Base-by-base conservation (phyloP, 2,797 vertebrate species). In the Scomberomorus guttatus region DNA sequence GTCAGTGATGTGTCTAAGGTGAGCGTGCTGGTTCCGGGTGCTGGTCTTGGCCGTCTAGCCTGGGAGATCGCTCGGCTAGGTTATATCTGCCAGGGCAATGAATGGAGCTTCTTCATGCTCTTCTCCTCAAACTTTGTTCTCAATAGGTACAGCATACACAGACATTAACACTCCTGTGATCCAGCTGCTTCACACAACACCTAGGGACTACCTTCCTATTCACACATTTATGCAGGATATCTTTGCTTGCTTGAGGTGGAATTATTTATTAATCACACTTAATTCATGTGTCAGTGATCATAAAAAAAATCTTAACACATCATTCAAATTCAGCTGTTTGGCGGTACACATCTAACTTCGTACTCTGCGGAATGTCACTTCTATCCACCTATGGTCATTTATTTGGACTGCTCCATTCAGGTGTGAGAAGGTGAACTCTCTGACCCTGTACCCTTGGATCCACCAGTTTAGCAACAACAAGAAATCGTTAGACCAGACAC, bases 71-170 rank as follows among this genome's bases (percentile, higher is more conserved):
- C 98, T 89, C 95, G 94, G 73, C 96, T 98, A 87, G 98, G 98
- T 86, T 99, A 98, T 91, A 95, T 94, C 82, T 99, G 98, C 94
- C 98, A 99, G 93, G 98, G 98, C 93, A 99, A 99, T 70, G 98
- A 99, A 93, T 99, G 98, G 98, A 99, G 98, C 94, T 98, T 99
- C 96, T 99, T 98, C 95, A 99, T 99, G 98, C 97, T 99, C 85
- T 99, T 99, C 96, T 98, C 97, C 88, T 99, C 98, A 86, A 98
- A 99, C 95, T 99, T 98, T 95, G 96, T 99, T 89, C 96, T 99
- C 67, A 99, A 99, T 94, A 99, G 98, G 98, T 99, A 97, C 62
- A 27, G 8, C 32, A 72, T 18, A 78, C 14, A 55, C 39, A 29
- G 12, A 60, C 72, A 52, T 32, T 18, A 37, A 72, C 57, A 50